A percentile compares a stretch with the other conserved stretches of the same genome.
Evolutionary conservation across 2,113 vertebrate genomes (phyloP).

Genomic region (Colinus virginianus): DNA sequence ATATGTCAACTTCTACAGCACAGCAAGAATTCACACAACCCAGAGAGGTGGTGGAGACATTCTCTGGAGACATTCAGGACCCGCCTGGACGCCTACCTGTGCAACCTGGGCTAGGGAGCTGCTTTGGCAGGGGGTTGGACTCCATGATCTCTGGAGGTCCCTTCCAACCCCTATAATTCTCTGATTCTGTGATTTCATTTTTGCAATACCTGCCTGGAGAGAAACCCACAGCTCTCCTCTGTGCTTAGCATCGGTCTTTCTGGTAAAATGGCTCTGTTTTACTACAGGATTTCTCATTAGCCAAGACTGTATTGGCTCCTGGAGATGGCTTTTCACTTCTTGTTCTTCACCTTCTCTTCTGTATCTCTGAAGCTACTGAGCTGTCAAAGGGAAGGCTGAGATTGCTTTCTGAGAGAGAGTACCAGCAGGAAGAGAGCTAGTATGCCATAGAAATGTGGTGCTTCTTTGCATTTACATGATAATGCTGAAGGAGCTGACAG

Average conservation of each 20-base stretch:
- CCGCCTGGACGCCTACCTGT: too few species aligned
- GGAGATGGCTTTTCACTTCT: neutral
- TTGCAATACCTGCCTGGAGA: neutral
- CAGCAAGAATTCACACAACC: neutral
- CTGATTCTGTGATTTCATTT: neutral
- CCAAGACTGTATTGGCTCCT: neutral
- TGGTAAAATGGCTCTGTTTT: neutral
- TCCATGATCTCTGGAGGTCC: too few species aligned
- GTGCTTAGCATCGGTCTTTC: neutral
- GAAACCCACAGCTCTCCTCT: neutral
- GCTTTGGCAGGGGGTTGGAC: too few species aligned
- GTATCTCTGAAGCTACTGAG: neutral
- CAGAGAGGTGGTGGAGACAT: too few species aligned
- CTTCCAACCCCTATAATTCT: too few species aligned
- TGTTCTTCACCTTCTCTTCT: neutral
- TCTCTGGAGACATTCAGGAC: too few species aligned
- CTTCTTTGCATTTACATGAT: neutral
- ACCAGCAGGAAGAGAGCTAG: neutral
- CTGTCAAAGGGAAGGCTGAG: neutral
- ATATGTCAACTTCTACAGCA: neutral
- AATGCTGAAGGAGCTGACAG: neutral
- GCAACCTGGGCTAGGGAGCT: too few species aligned
- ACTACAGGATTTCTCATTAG: neutral
- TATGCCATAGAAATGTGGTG: neutral
- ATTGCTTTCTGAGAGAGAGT: accelerated